phyloP scores from a whole-genome alignment of 2,888 invertebrate species.

The Capitulum mitella region DNA sequence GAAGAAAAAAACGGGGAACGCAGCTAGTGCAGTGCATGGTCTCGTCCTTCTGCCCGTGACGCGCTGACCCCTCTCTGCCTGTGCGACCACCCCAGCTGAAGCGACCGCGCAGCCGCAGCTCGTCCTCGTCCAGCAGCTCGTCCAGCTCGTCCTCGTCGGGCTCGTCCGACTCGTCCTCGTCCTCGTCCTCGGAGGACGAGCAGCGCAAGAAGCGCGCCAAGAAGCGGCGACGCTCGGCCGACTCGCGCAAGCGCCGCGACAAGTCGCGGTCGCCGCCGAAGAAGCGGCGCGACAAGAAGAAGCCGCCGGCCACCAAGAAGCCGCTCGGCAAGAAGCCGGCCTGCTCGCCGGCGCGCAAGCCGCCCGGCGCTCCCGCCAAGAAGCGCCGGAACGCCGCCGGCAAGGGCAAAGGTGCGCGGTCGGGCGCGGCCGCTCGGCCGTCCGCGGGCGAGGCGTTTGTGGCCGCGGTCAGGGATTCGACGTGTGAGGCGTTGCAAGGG shows the following conservation, averaged over 20 bases:
- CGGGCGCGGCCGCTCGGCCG: background rate
- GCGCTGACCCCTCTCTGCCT: background rate
- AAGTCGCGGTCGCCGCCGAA: background rate
- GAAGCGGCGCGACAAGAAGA: constrained; percentile 1
- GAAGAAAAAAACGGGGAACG: too few species aligned
- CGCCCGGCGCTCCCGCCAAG: background rate
- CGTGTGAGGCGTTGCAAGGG: too few species aligned
- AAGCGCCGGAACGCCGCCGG: background rate
- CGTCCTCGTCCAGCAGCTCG: background rate
- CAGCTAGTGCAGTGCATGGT: too few species aligned
- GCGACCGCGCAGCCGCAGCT: constrained; percentile 9
- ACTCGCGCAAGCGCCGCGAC: constrained; percentile 2
- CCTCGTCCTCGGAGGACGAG: constrained; percentile 15
- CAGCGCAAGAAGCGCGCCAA: background rate
- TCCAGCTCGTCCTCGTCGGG: constrained; percentile 8
- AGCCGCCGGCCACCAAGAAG: background rate
- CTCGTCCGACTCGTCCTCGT: constrained; percentile 22
- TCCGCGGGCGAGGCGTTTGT: too few species aligned
- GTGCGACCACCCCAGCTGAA: background rate
- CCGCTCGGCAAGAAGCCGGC: background rate
- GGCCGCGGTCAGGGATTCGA: too few species aligned
- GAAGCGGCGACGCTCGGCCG: background rate
- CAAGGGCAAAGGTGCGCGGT: background rate
- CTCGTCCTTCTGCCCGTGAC: background rate
- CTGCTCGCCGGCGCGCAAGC: background rate